Percentiles rank a stretch among this genome's conserved stretches.
Evolutionary conservation across 2,113 vertebrate genomes (phyloP).

Genomic region (Pomatorhinus ruficollis): DNA sequence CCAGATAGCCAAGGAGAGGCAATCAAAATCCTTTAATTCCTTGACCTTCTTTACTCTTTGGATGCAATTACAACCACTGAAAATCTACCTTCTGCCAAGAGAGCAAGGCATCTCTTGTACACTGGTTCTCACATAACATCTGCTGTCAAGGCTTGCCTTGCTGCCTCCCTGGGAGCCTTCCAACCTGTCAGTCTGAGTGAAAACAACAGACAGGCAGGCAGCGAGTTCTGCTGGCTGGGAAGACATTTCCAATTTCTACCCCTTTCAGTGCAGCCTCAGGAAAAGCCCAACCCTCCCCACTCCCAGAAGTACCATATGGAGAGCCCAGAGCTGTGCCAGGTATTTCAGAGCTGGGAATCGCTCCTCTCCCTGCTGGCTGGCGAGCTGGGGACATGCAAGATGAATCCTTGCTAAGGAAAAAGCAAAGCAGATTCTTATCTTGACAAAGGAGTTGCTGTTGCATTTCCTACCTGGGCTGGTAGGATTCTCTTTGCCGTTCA

Average conservation of each 20-base stretch:
- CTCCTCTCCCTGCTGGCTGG: neutral
- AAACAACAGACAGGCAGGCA: conserved; percentile 48
- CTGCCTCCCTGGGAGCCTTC: conserved; percentile 51
- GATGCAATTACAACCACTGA: conserved; percentile 23
- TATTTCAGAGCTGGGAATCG: neutral
- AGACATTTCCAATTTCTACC: conserved; percentile 6
- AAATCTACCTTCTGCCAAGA: conserved; percentile 38
- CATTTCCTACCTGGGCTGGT: neutral
- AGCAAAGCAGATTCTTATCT: neutral
- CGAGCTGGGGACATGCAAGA: neutral
- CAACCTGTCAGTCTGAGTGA: conserved; percentile 47
- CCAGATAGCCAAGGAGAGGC: neutral
- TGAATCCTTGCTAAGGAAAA: neutral
- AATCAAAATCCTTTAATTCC: neutral
- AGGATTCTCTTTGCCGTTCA: neutral
- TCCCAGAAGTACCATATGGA: conserved; percentile 35
- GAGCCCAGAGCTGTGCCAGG: conserved; percentile 28
- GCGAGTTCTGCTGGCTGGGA: neutral
- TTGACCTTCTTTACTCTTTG: neutral
- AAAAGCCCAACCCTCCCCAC: neutral
- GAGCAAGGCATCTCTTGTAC: neutral
- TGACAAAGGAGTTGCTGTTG: neutral
- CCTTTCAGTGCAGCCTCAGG: neutral
- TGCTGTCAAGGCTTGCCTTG: conserved; percentile 41
- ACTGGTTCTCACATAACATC: conserved; percentile 43